Conservation (phyloP, 2,113 vertebrate species). For the Tiliqua scincoides region DNA sequence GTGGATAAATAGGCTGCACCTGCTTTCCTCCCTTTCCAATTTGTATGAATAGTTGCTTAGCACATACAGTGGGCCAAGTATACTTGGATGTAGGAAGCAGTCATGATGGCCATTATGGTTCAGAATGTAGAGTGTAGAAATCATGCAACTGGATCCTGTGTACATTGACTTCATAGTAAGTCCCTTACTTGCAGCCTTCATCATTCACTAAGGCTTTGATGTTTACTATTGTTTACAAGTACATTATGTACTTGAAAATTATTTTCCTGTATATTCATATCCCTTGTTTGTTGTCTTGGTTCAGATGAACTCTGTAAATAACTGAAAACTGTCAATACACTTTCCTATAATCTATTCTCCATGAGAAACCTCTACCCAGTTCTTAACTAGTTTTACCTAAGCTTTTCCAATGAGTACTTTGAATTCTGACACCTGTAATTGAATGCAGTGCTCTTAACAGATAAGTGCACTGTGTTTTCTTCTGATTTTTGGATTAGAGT, state of each 20-base stretch:
- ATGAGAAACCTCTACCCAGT: not conserved
- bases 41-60: not conserved
- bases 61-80: not conserved
- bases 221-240: too few relatives aligned
- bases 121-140: not conserved
- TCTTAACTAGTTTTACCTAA: not conserved
- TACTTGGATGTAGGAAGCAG: not conserved
- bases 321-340: not conserved
- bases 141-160: not conserved
- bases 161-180: not conserved
- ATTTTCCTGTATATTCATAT: not conserved
- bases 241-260: not conserved
- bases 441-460: not conserved
- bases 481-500: not conserved
- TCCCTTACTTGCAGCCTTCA: too few relatives aligned
- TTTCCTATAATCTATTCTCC: not conserved
- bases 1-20: too few relatives aligned
- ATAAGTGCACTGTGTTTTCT: not conserved
- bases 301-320: not conserved
- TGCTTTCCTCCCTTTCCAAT: not conserved
- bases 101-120: not conserved
- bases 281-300: not conserved
- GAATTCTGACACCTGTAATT: not conserved
- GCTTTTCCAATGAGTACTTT: not conserved
- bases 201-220: too few relatives aligned